These are phyloP conservation scores for Ypsolopha scabrella DNA, from an alignment of 2,888 invertebrate species.

Conservation along the genomic window DNA sequence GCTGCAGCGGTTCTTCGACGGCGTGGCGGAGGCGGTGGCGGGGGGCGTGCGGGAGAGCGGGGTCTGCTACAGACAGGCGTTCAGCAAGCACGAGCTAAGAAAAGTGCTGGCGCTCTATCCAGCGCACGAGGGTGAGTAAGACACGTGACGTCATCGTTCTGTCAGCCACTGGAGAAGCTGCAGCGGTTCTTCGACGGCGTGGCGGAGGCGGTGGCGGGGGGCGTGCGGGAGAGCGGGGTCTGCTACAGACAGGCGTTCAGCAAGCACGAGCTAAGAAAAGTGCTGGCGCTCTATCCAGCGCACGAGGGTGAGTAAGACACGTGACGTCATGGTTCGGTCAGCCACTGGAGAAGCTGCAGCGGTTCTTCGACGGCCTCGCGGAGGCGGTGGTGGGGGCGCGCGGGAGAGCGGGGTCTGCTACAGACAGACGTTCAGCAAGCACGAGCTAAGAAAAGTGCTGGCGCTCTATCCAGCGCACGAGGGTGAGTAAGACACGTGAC, in stretches of 20 bases:
- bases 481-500: slow-evolving; percentile 82
- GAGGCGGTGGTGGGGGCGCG: slow-evolving; percentile 93
- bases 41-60: slow-evolving; percentile 97
- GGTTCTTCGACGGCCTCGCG: slow-evolving; percentile 96
- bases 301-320: slow-evolving; percentile 71
- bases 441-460: slow-evolving; percentile 94
- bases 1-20: slow-evolving; percentile 93
- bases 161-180: slow-evolving; percentile 72
- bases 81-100: slow-evolving; percentile 95
- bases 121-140: slow-evolving; percentile 24
- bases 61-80: slow-evolving; percentile 97
- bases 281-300: slow-evolving; percentile 92
- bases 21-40: slow-evolving; percentile 92
- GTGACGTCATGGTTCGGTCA: slow-evolving; percentile 96
- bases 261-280: slow-evolving; percentile 95
- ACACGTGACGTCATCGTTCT: slow-evolving; percentile 97
- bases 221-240: slow-evolving; percentile 97
- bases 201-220: slow-evolving; percentile 90
- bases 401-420: slow-evolving; percentile 98
- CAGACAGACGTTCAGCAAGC: slow-evolving; percentile 97
- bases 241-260: slow-evolving; percentile 98
- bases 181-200: slow-evolving; percentile 98
- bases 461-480: slow-evolving; percentile 84
- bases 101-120: slow-evolving; percentile 96
- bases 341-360: slow-evolving; percentile 72